phyloP scores from a whole-genome alignment of 2,113 vertebrate genomes.

The Channa argus region DNA sequence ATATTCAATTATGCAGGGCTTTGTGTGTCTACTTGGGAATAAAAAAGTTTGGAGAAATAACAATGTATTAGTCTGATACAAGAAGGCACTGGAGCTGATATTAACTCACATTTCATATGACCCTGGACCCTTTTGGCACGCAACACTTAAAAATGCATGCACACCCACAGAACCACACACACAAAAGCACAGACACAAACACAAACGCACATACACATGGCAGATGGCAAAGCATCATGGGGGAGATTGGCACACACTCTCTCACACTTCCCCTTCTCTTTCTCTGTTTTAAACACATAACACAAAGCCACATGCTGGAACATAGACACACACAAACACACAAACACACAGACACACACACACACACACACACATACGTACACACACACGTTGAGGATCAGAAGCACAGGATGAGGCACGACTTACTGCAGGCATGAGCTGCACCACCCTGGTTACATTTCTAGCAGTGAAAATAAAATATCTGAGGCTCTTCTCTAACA shows the following conservation, averaged over 20 bases:
- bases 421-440: slow-evolving; percentile 76
- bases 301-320: slow-evolving; percentile 15
- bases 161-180: slow-evolving; percentile 23
- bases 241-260: slow-evolving; percentile 75
- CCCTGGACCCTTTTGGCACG: slow-evolving; percentile 57
- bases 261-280: slow-evolving; percentile 61
- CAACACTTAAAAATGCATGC: slow-evolving; percentile 46
- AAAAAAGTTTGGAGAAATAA: slow-evolving; percentile 35
- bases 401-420: slow-evolving; percentile 72
- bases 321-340: slow-evolving; percentile 27
- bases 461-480: slow-evolving; percentile 75
- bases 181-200: slow-evolving; percentile 26
- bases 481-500: slow-evolving; percentile 69
- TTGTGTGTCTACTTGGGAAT: slow-evolving; percentile 33
- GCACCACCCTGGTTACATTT: slow-evolving; percentile 75
- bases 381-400: slow-evolving; percentile 64
- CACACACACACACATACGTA: slow-evolving; percentile 15
- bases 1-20: slow-evolving; percentile 48
- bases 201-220: slow-evolving; percentile 47
- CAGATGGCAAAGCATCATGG: slow-evolving; percentile 83
- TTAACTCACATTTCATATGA: slow-evolving; percentile 64
- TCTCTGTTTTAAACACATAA: slow-evolving; percentile 68
- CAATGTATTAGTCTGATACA: slow-evolving; percentile 17
- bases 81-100: slow-evolving; percentile 45
- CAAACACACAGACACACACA: slow-evolving; percentile 13